Evolutionary conservation across 2,888 invertebrate species (phyloP).

Genomic region (Fragum sueziense): DNA sequence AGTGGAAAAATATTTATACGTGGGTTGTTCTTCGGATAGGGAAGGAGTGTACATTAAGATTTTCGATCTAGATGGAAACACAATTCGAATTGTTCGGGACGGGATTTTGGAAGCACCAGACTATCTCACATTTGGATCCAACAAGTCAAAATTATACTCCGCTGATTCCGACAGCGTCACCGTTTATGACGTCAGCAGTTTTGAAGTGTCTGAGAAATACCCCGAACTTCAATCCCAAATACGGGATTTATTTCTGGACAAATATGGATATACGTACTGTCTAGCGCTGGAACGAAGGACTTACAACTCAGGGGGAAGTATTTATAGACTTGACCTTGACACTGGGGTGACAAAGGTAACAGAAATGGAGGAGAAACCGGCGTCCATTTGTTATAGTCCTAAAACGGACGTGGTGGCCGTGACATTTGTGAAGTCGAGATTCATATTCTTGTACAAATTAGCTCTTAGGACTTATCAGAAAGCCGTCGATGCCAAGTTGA

Average conservation of each 20-base stretch:
- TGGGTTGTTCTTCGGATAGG: conserved; percentile 53
- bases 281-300: conserved; percentile 50
- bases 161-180: conserved; percentile 55
- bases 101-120: conserved; percentile 49
- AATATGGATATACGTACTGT: conserved; percentile 53
- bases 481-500: conserved; percentile 28
- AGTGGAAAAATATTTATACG: conserved; percentile 34
- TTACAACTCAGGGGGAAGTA: conserved; percentile 44
- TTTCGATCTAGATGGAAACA: conserved; percentile 40
- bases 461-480: conserved; percentile 46
- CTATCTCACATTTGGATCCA: conserved; percentile 45
- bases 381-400: conserved; percentile 43
- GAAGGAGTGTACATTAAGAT: conserved; percentile 55
- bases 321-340: conserved; percentile 45
- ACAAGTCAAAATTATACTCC: conserved; percentile 44
- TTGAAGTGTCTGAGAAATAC: conserved; percentile 45
- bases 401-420: conserved; percentile 50
- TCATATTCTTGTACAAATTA: conserved; percentile 48
- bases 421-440: conserved; percentile 50
- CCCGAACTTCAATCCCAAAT: conserved; percentile 52
- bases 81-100: conserved; percentile 22
- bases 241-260: conserved; percentile 48
- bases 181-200: conserved; percentile 49
- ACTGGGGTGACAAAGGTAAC: conserved; percentile 50
- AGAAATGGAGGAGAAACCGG: conserved; percentile 39